Percentiles rank a stretch among this genome's conserved stretches.
These are phyloP conservation scores for Natator depressus DNA, from an alignment of 2,113 vertebrate species.

Conservation along the genomic window DNA sequence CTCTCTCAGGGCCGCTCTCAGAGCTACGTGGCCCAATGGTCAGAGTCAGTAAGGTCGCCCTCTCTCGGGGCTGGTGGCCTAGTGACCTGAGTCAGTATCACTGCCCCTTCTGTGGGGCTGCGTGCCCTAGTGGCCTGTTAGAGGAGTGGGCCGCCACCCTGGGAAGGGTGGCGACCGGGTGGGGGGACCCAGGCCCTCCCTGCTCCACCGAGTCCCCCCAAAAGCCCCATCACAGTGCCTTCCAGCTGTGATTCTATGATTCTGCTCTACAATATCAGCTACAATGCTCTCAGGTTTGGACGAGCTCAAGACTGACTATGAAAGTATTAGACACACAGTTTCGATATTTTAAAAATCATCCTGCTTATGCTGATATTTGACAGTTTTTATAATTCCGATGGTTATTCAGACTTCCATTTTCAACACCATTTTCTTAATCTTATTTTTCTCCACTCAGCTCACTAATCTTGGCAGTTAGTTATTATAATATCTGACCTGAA, in stretches of 20 bases:
- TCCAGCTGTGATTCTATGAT: not conserved
- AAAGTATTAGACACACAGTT: not conserved
- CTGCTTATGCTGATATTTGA: not conserved
- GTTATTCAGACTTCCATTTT: slow-evolving; percentile 27
- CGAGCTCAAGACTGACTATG: not conserved
- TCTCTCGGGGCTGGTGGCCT: no score
- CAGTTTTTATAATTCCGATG: not conserved
- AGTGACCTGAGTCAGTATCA: no score
- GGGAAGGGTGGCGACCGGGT: no score
- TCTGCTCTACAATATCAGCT: not conserved
- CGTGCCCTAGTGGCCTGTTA: no score
- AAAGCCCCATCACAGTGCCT: not conserved
- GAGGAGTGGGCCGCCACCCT: no score
- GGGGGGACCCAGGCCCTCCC: no score
- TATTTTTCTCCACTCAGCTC: slow-evolving; percentile 36
- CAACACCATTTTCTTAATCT: slow-evolving; percentile 29
- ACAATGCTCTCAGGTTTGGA: not conserved
- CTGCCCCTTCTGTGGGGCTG: no score
- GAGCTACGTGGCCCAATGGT: no score
- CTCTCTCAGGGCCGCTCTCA: no score
- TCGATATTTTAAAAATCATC: not conserved
- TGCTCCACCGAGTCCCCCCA: no score
- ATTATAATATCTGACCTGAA: slow-evolving; percentile 45
- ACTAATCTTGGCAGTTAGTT: slow-evolving; percentile 5
- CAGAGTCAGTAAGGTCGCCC: no score